These are phyloP conservation scores for Sebastes glaucus DNA, from an alignment of 2,797 vertebrate species.

Conservation along the genomic window DNA sequence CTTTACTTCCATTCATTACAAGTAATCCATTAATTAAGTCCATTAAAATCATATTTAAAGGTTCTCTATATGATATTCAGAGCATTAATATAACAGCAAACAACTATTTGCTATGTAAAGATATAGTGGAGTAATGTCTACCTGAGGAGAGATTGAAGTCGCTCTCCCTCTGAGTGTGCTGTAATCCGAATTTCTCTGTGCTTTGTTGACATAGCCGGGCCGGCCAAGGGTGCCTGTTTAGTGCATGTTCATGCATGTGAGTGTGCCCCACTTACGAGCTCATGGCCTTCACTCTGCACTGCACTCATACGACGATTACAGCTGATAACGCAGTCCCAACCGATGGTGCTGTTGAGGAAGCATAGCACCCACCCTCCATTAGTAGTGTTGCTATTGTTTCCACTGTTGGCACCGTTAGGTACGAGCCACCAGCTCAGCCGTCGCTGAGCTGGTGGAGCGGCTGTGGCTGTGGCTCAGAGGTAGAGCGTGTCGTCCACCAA, in stretches of 20 bases:
- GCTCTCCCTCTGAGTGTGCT: background rate
- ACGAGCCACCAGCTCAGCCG: background rate
- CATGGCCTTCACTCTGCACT: background rate
- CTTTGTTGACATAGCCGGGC: background rate
- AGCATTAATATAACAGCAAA: background rate
- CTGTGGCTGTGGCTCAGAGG: no score
- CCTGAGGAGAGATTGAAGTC: no score
- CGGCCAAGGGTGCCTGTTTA: no score
- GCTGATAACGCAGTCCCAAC: no score
- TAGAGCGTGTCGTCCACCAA: fast-evolving
- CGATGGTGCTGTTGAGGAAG: no score
- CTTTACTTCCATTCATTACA: background rate
- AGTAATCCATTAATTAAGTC: background rate
- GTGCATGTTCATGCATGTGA: background rate
- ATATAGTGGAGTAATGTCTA: background rate
- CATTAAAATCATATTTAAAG: background rate
- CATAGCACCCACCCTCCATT: no score
- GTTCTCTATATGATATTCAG: background rate
- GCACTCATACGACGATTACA: fast-evolving
- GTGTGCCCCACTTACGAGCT: background rate
- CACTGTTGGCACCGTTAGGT: background rate
- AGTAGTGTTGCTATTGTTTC: background rate
- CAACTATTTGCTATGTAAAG: background rate
- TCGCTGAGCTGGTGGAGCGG: no score
- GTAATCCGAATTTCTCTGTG: background rate